Base-by-base conservation (phyloP, 1,140 invertebrate genomes). In the Pogonognathellus flavescens region DNA sequence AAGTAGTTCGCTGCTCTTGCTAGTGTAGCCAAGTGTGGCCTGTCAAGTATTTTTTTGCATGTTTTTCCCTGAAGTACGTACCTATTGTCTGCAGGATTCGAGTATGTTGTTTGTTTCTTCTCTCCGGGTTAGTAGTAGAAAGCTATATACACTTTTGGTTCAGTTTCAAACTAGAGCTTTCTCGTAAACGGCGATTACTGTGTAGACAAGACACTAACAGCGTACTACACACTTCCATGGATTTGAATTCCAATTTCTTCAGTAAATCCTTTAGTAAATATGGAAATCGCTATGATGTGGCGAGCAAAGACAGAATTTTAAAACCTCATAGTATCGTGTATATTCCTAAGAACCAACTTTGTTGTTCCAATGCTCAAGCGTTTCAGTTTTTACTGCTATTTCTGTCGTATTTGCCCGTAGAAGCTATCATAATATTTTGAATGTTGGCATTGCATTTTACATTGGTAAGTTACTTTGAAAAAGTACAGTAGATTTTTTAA, bases 161-260 rank as follows among this genome's bases (percentile, higher is more conserved):
- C 25, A 66, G 62, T 66, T 66, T 66, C 62, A 66, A 25, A 66
- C 70, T 76, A 41, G 14, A 49, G 70, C 70, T 76, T 76, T 50
- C 70, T 57, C n/a, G 11, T 76, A 76, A 76, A 49, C 41, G 31
- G 70, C 70, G 49, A 76, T 76, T 76, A 76, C 70, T 76, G 31
- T 76, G 70, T 76, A 76, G 41, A 76, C 70, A 76, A 41, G 41
- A 76, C 31, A 76, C 41, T 50, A 49, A 76, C 41, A 76, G 31
- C n/a, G 25, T 14, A 57, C 1, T 50, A 50, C 53, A n/a, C 70
- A 31, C 7, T 76, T 76, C 25, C 70, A 76, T 49, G 70, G 70
- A 76, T 76, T 76, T 76, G 70, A 76, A 76, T 76, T 76, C 70
- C 70, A 76, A 76, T 76, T 76, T 76, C 41, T 50, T 76, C 4